phyloP scores from a whole-genome alignment of 1,140 invertebrate genomes.

The Papilio machaon region DNA sequence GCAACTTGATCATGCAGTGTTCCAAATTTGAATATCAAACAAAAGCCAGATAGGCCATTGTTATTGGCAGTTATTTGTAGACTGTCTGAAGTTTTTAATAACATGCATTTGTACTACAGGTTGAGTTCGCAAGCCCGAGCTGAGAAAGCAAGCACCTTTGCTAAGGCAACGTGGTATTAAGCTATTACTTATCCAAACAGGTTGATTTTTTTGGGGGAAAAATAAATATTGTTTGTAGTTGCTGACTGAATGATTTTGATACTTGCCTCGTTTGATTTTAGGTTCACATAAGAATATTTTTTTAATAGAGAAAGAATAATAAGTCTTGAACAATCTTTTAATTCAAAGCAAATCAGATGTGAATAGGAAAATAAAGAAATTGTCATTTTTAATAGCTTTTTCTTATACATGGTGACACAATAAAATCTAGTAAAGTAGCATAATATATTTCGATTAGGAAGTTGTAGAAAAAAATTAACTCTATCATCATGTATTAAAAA shows the following conservation, averaged over 20 bases:
- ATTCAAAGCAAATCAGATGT: neutral
- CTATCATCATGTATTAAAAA: no score
- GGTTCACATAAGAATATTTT: neutral
- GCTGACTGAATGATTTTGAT: slow-evolving; percentile 48
- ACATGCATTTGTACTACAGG: slow-evolving; percentile 67
- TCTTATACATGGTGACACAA: neutral
- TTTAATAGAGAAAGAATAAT: neutral
- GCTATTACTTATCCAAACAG: slow-evolving; percentile 78
- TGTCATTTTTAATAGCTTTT: neutral
- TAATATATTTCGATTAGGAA: neutral
- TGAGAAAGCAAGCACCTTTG: slow-evolving; percentile 72
- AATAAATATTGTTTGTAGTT: slow-evolving; percentile 48
- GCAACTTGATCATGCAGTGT: slow-evolving; percentile 6
- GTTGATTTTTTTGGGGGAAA: slow-evolving; percentile 60
- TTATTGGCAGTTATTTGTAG: slow-evolving; percentile 64
- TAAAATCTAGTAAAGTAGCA: neutral
- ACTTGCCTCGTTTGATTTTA: slow-evolving; percentile 39
- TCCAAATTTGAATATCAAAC: slow-evolving; percentile 51
- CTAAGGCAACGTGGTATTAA: slow-evolving; percentile 73
- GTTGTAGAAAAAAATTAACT: no score
- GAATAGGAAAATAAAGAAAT: neutral
- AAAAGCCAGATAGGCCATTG: slow-evolving; percentile 52
- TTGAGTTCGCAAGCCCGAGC: slow-evolving; percentile 52
- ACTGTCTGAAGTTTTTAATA: slow-evolving; percentile 65
- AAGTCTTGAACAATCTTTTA: neutral